Evolutionary conservation across 2,113 vertebrate genomes (phyloP).

Genomic region (Epinephelus lanceolatus): DNA sequence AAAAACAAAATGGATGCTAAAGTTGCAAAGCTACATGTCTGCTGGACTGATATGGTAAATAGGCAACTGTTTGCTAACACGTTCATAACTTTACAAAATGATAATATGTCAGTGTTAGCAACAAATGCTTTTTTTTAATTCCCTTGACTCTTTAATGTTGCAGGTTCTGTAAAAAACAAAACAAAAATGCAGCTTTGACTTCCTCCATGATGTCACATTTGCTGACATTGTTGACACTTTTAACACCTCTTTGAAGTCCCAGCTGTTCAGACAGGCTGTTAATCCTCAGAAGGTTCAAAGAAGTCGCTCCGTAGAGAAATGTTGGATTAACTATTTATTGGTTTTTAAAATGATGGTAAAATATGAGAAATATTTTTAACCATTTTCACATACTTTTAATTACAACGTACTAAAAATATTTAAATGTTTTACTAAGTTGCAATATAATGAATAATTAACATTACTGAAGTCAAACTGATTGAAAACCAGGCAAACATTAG

Average conservation of each 20-base stretch:
- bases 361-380: not conserved
- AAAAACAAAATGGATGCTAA: not conserved
- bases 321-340: slow-evolving; percentile 7
- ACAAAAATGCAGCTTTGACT: not conserved
- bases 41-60: not conserved
- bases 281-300: slow-evolving; percentile 29
- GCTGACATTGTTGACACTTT: slow-evolving; percentile 48
- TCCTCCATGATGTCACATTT: slow-evolving; percentile 21
- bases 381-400: not conserved
- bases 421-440: not conserved
- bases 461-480: not conserved
- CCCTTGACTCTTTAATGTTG: not conserved
- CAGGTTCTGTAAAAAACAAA: not conserved
- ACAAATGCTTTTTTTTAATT: not conserved
- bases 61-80: not conserved
- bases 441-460: not conserved
- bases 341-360: not conserved
- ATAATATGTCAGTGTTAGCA: not conserved
- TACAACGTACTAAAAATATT: not conserved
- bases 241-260: slow-evolving; percentile 23
- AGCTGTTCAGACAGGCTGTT: slow-evolving; percentile 27
- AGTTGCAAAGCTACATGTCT: not conserved
- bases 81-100: not conserved
- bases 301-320: not conserved
- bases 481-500: not conserved